Base-by-base conservation (phyloP, 2,113 vertebrate species). In the Megalops atlanticus region DNA sequence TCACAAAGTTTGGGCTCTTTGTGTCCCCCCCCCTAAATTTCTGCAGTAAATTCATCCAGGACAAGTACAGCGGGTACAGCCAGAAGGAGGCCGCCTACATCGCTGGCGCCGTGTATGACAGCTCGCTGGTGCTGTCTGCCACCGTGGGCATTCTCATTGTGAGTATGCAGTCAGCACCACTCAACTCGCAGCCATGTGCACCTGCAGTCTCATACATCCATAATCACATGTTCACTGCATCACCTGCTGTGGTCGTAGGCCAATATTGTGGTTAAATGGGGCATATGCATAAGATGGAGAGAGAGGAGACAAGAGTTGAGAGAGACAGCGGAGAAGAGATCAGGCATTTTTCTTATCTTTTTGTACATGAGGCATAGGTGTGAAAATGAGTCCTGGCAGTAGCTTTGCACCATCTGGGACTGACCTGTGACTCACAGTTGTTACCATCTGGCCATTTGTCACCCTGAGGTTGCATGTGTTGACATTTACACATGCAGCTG, bases 11-110 rank as follows among this genome's bases (percentile, higher is more conserved):
- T 64, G 58, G 11, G 2, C 31, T 10, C 54, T n/a, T n/a, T 31
- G 54, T 31, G n/a, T 18, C 21, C 21, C 52, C 18, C 52, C 18
- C 21, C 52, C n/a, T n/a, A n/a, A n/a, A n/a, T 81, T 80, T 41
- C 85, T 90, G 64, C 88, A 97, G 95, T 89, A 96, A 96, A 82
- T 96, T 97, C 81, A 95, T 96, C 80, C 94, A 96, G 88, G 94
- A 96, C 87, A 96, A 97, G 83, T 96, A 96, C 84, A 80, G 47
- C 0, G 90, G 86, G 64, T 96, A 96, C 89, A 93, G 88, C 77
- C 95, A 95, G 89, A 93, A 94, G 86, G 90, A 92, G 80, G 93
- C 93, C 0, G 73, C 93, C 10, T 94, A 94, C 0, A 87, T 95
- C 1, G 94, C 90, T 0, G 95, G 95, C 10, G 94, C 95, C 0